These are phyloP conservation scores for Moxostoma hubbsi DNA, from an alignment of 2,797 vertebrate species.

Conservation along the genomic window DNA sequence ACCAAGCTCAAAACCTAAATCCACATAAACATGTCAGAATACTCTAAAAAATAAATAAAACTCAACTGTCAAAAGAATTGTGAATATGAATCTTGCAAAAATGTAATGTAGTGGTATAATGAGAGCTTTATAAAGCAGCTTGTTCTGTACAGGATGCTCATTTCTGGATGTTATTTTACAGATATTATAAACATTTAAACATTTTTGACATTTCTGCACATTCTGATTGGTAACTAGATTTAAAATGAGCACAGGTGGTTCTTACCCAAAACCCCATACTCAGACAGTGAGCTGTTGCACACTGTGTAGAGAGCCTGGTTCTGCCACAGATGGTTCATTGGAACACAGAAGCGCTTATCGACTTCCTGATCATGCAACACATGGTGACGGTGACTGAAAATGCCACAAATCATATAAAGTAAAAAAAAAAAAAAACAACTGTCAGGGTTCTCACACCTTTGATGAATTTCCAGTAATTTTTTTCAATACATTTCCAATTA, in stretches of 20 bases:
- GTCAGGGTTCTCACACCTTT: background rate
- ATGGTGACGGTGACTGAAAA: conserved; percentile 76
- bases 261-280: conserved; percentile 90
- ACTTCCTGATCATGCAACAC: conserved; percentile 91
- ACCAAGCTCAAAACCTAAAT: too few species aligned
- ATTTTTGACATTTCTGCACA: too few species aligned
- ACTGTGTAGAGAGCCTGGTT: conserved; percentile 90
- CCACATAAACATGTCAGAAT: too few species aligned
- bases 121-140: background rate
- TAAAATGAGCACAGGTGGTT: conserved; percentile 8
- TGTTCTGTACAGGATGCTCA: background rate
- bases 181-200: background rate
- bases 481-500: background rate
- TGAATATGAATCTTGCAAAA: too few species aligned
- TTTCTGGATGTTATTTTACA: background rate
- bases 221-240: background rate
- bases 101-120: too few species aligned
- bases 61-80: too few species aligned
- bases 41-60: too few species aligned
- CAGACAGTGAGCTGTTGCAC: conserved; percentile 91
- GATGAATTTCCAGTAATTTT: background rate
- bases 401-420: background rate
- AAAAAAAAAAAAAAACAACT: background rate
- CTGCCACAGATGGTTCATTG: conserved; percentile 91
- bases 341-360: conserved; percentile 85